Evolutionary conservation across 2,888 invertebrate genomes (phyloP).

Genomic region (Polia nebulosa): DNA sequence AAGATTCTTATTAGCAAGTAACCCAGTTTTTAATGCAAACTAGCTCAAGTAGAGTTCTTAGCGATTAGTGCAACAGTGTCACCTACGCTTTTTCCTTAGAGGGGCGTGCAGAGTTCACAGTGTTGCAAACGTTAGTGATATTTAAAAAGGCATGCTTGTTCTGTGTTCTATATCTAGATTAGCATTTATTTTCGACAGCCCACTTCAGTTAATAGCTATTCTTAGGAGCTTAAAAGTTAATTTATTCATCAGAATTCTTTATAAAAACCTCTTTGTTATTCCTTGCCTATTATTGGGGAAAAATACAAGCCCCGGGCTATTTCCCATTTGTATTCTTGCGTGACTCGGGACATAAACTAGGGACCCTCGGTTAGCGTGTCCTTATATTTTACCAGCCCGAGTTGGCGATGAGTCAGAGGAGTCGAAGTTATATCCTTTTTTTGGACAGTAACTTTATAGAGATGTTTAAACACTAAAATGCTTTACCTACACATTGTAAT

Average conservation of each 20-base stretch:
- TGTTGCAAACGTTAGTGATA: constrained; percentile 22
- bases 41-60: constrained; percentile 30
- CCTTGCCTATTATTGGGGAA: background rate
- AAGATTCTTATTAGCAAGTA: constrained; percentile 37
- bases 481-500: no score
- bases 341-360: constrained; percentile 47
- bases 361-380: no score
- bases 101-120: constrained; percentile 14
- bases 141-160: background rate
- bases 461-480: no score
- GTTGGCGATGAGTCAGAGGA: no score
- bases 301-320: constrained; percentile 13
- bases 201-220: background rate
- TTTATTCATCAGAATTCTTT: constrained; percentile 24
- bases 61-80: constrained; percentile 50
- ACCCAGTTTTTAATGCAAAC: constrained; percentile 47
- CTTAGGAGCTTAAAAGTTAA: background rate
- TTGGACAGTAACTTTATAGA: no score
- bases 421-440: no score
- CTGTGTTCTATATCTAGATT: no score
- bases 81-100: constrained; percentile 49
- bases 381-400: no score
- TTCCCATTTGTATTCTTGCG: constrained; percentile 39
- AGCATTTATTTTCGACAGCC: constrained; percentile 14
- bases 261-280: constrained; percentile 2